A percentile compares a stretch with the other conserved stretches of the same genome.
These are phyloP conservation scores for Ectobius pallidus DNA, from an alignment of 2,888 invertebrate genomes.

Conservation along the genomic window DNA sequence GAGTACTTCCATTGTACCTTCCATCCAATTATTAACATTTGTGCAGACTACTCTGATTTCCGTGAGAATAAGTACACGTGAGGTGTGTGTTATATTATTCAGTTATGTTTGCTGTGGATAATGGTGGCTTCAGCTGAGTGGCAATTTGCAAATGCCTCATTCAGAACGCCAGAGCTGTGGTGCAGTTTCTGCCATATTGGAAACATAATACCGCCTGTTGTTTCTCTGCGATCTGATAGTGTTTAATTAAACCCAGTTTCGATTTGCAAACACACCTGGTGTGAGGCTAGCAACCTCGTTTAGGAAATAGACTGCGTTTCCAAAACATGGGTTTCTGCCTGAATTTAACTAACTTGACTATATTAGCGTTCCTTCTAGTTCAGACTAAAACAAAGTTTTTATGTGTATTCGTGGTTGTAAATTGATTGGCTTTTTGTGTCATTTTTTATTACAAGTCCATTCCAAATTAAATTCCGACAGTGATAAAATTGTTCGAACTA, in stretches of 20 bases:
- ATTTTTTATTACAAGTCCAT: too few relatives aligned
- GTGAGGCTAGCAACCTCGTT: not conserved
- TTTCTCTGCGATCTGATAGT: not conserved
- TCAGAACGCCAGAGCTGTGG: not conserved
- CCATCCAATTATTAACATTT: too few relatives aligned
- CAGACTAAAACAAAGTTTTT: too few relatives aligned
- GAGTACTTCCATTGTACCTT: too few relatives aligned
- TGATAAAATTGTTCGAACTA: too few relatives aligned
- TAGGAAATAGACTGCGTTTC: not conserved
- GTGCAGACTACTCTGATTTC: too few relatives aligned
- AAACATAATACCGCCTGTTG: not conserved
- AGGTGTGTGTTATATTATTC: not conserved
- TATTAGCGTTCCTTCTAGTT: not conserved
- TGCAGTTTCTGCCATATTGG: not conserved
- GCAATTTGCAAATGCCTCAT: not conserved
- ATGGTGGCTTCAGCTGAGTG: not conserved
- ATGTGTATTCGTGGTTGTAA: too few relatives aligned
- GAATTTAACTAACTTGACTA: not conserved
- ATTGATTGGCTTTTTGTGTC: too few relatives aligned
- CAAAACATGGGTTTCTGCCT: not conserved
- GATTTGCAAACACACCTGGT: not conserved
- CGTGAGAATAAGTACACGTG: not conserved
- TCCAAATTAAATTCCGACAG: too few relatives aligned
- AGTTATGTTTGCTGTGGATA: not conserved
- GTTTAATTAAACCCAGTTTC: not conserved